phyloP scores from a whole-genome alignment of 2,113 vertebrate genomes.

The Sphaerodactylus townsendi region DNA sequence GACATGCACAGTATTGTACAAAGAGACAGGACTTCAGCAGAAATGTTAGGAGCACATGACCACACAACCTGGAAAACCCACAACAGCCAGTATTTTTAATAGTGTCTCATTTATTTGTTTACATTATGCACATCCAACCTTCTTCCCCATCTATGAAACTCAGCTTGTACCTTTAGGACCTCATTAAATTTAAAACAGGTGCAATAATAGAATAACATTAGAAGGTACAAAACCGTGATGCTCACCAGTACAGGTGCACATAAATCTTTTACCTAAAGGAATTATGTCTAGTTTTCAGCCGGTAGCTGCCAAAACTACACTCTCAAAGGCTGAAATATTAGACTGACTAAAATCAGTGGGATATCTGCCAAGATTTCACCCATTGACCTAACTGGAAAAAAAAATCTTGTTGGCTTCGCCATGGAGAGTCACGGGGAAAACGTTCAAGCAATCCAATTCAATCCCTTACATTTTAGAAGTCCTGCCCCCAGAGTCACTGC shows the following conservation, averaged over 20 bases:
- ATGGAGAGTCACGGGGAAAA: background rate
- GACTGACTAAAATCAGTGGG: background rate
- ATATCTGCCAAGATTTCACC: background rate
- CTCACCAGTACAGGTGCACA: background rate
- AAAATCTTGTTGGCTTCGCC: background rate
- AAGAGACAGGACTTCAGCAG: no score
- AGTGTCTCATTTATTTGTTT: no score
- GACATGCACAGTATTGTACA: background rate
- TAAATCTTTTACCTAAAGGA: background rate
- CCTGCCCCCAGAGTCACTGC: background rate
- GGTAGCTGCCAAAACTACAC: background rate
- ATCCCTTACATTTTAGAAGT: background rate
- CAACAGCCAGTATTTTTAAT: no score
- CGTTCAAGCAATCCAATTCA: background rate
- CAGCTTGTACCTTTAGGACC: no score
- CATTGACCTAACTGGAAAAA: background rate
- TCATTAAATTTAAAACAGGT: no score
- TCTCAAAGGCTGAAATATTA: background rate
- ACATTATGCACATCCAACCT: no score
- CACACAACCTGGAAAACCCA: no score
- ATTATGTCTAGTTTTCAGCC: background rate
- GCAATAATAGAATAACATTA: no score
- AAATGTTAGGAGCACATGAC: background rate
- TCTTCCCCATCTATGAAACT: no score
- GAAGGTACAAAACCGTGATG: no score